These are phyloP conservation scores for Poecile montanus DNA, from an alignment of 2,797 vertebrate species.

Conservation along the genomic window DNA sequence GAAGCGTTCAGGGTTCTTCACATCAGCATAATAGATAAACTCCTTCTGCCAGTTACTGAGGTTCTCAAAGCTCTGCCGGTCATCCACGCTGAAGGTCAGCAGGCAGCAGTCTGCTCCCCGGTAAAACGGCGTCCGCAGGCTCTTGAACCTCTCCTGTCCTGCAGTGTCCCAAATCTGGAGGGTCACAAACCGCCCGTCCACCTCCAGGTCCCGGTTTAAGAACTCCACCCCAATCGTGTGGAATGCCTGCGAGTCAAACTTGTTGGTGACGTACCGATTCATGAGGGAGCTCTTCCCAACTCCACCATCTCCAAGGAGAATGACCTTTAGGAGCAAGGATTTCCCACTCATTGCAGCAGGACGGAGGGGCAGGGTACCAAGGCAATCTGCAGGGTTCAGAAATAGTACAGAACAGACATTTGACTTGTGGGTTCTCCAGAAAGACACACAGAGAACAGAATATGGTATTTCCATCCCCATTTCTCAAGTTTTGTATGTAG, in stretches of 20 bases:
- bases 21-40: conserved; percentile 93
- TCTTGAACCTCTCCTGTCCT: conserved; percentile 97
- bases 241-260: conserved; percentile 97
- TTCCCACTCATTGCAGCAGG: conserved; percentile 89
- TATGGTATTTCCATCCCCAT: neutral
- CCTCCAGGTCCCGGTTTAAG: conserved; percentile 95
- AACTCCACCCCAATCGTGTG: conserved; percentile 99
- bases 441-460: neutral
- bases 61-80: conserved; percentile 96
- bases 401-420: neutral
- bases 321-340: conserved; percentile 94
- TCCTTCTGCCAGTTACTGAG: conserved; percentile 96
- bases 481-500: neutral
- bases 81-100: conserved; percentile 94
- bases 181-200: conserved; percentile 93
- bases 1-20: conserved; percentile 91
- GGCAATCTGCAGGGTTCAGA: conserved; percentile 50
- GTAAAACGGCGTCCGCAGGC: conserved; percentile 95
- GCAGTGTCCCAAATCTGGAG: conserved; percentile 99
- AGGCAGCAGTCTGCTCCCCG: conserved; percentile 96
- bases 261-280: conserved; percentile 98
- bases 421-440: neutral
- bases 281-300: conserved; percentile 97
- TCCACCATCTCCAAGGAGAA: conserved; percentile 95
- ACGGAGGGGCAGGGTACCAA: neutral